Evolutionary conservation across 2,797 vertebrate genomes (phyloP).

Genomic region (Enteromius unitaeniatus): DNA sequence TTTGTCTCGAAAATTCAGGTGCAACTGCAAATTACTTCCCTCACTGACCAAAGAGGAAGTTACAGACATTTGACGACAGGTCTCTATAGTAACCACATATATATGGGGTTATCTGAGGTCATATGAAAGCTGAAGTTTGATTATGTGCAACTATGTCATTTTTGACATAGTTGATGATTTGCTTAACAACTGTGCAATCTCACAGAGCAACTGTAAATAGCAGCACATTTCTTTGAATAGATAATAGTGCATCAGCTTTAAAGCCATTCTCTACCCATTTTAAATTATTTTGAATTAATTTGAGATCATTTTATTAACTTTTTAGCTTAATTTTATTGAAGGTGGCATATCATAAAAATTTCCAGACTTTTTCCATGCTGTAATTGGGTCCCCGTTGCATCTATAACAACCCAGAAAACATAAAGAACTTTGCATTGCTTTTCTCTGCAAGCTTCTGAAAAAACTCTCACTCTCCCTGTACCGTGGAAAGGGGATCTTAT

Average conservation of each 20-base stretch:
- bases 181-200: neutral
- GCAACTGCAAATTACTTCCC: constrained; percentile 52
- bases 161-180: neutral
- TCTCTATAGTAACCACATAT: constrained; percentile 10
- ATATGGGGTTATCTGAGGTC: constrained; percentile 3
- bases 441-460: neutral
- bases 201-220: neutral
- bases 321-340: neutral
- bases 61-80: constrained; percentile 9
- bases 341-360: neutral
- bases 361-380: neutral
- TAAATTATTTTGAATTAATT: too few species aligned
- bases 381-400: neutral
- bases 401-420: neutral
- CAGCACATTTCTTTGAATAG: neutral
- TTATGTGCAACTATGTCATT: neutral
- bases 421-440: neutral
- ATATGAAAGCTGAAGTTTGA: neutral
- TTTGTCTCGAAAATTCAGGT: constrained; percentile 71
- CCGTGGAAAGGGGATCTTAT: neutral
- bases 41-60: constrained; percentile 65
- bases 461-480: neutral
- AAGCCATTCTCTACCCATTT: neutral
- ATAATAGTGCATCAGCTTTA: neutral
- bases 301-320: neutral